These are phyloP conservation scores for Aspiorhynchus laticeps DNA, from an alignment of 2,113 vertebrate genomes.

Conservation along the genomic window DNA sequence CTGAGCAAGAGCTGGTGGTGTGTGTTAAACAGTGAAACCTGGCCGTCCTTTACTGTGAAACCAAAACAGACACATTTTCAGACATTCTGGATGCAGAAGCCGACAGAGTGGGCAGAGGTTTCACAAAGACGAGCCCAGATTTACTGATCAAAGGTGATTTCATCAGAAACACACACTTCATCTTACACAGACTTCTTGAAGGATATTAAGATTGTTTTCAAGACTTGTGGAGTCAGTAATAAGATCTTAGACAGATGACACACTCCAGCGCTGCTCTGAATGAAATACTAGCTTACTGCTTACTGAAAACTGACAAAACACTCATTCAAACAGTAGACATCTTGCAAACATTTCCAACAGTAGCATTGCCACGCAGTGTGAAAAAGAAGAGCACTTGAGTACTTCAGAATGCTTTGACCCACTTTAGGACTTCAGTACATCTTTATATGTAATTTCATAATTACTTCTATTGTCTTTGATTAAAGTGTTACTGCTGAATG, in stretches of 20 bases:
- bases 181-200: not conserved
- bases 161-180: slow-evolving; percentile 7
- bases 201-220: not conserved
- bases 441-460: too few relatives aligned
- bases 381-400: not conserved
- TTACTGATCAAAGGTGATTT: slow-evolving; percentile 10
- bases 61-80: slow-evolving; percentile 17
- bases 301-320: not conserved
- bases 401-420: not conserved
- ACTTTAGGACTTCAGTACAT: not conserved
- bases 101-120: slow-evolving; percentile 22
- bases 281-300: not conserved
- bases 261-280: not conserved
- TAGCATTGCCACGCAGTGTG: not conserved
- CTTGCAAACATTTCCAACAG: not conserved
- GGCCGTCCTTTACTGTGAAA: not conserved
- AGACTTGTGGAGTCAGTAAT: not conserved
- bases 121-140: slow-evolving; percentile 4
- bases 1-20: not conserved
- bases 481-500: not conserved
- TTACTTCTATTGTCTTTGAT: not conserved
- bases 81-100: slow-evolving; percentile 10
- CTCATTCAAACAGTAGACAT: not conserved
- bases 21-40: slow-evolving; percentile 13
- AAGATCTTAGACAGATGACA: not conserved